Percentiles rank a stretch among this genome's conserved stretches.
Evolutionary conservation across 2,797 vertebrate species (phyloP).

Genomic region (Enteromius trimaculatus): DNA sequence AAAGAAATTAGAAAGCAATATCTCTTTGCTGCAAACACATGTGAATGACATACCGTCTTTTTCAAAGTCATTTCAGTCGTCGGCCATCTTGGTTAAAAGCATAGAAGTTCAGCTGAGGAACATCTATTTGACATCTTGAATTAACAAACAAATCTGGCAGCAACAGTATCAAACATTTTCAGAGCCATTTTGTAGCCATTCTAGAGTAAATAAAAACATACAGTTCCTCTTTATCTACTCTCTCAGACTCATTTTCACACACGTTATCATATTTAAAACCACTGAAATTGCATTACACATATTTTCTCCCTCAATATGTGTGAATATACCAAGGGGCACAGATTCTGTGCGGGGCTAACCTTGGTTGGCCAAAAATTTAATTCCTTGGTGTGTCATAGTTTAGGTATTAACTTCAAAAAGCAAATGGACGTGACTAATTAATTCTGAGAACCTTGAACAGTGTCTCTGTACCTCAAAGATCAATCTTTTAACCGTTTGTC

Average conservation of each 20-base stretch:
- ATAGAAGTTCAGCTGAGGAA: neutral
- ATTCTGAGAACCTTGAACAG: slow-evolving; percentile 33
- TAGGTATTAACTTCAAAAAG: slow-evolving; percentile 20
- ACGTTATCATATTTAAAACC: neutral
- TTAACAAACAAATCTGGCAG: neutral
- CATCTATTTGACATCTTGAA: neutral
- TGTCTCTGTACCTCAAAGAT: neutral
- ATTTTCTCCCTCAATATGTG: neutral
- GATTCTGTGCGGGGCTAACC: neutral
- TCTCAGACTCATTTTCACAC: neutral
- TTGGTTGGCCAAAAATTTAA: neutral
- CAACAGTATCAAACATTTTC: neutral
- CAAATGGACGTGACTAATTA: slow-evolving; percentile 20
- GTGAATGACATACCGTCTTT: neutral
- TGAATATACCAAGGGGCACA: neutral
- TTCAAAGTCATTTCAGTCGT: neutral
- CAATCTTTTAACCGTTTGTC: neutral
- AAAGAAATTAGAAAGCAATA: neutral
- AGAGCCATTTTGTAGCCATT: neutral
- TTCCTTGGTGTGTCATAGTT: slow-evolving; percentile 21
- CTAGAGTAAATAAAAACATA: neutral
- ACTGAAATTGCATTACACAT: neutral
- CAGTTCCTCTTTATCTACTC: neutral
- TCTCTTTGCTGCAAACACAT: neutral
- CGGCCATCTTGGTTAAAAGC: neutral